A percentile compares a stretch with the other conserved stretches of the same genome.
Evolutionary conservation across 2,797 vertebrate species (phyloP).

Genomic region (Eospalax fontanierii): DNA sequence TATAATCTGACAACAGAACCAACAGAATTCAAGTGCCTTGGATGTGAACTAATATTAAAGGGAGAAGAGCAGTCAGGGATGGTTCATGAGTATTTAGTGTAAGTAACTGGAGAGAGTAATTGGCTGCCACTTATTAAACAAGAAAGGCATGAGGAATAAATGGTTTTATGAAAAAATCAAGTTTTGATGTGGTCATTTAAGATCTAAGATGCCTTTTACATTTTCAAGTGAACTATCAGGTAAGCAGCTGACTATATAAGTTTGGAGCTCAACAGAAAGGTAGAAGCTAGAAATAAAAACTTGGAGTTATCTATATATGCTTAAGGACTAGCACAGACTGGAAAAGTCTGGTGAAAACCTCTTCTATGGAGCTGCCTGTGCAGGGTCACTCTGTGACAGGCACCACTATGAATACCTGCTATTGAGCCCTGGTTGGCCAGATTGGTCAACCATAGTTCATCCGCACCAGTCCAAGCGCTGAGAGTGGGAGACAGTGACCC

Average conservation of each 20-base stretch:
- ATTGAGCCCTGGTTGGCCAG: background rate
- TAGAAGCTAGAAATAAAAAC: conserved; percentile 28
- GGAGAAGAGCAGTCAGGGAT: background rate
- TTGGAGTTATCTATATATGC: background rate
- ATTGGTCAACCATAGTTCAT: background rate
- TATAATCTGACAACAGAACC: background rate
- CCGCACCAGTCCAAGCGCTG: background rate
- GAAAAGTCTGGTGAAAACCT: too few species aligned
- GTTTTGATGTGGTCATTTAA: background rate
- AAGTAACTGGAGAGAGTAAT: background rate
- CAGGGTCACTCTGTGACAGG: background rate
- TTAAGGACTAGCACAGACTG: background rate
- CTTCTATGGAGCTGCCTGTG: too few species aligned
- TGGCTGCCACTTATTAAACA: conserved; percentile 18
- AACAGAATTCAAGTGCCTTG: background rate
- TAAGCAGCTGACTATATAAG: conserved; percentile 31
- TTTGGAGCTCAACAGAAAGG: background rate
- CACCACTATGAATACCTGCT: background rate
- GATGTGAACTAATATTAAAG: background rate
- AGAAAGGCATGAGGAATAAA: conserved; percentile 13
- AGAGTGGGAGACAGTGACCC: background rate
- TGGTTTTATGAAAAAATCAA: conserved; percentile 20
- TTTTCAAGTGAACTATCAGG: conserved; percentile 31
- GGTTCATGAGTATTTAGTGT: background rate
- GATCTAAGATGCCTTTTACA: background rate